Conservation (phyloP, 2,797 vertebrate genomes). For the Acanthurus leucopareius region DNA sequence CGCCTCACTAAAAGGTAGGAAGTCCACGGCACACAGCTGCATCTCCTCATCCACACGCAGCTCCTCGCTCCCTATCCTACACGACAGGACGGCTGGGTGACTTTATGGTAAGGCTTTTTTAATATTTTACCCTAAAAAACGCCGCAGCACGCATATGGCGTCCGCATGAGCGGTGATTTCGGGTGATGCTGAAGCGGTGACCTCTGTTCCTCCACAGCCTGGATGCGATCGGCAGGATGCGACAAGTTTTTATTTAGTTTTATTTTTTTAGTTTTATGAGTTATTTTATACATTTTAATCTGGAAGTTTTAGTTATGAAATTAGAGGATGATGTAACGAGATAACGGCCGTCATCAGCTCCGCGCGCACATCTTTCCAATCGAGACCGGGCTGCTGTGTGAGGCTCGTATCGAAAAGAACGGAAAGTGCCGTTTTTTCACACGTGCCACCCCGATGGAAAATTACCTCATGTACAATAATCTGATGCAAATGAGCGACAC, state of each 20-base stretch:
- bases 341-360: background rate
- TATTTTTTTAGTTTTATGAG: background rate
- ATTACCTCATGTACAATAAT: constrained; percentile 10
- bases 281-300: background rate
- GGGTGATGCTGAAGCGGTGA: constrained; percentile 65
- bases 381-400: constrained; percentile 5
- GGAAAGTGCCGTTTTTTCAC: constrained; percentile 44
- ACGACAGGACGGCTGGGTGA: background rate
- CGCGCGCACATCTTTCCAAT: background rate
- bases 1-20: constrained; percentile 59
- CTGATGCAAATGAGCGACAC: background rate
- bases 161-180: constrained; percentile 17
- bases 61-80: background rate
- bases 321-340: constrained; percentile 16
- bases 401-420: background rate
- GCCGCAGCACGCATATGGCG: constrained; percentile 33
- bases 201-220: constrained; percentile 25
- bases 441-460: constrained; percentile 39
- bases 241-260: constrained; percentile 14
- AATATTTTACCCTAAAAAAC: background rate
- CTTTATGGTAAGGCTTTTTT: constrained; percentile 45
- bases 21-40: constrained; percentile 20
- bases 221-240: constrained; percentile 48
- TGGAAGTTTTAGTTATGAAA: constrained; percentile 22
- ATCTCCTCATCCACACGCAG: constrained; percentile 30